Evolutionary conservation across 2,797 vertebrate species (phyloP).

Genomic region (Diplodus puntazzo): DNA sequence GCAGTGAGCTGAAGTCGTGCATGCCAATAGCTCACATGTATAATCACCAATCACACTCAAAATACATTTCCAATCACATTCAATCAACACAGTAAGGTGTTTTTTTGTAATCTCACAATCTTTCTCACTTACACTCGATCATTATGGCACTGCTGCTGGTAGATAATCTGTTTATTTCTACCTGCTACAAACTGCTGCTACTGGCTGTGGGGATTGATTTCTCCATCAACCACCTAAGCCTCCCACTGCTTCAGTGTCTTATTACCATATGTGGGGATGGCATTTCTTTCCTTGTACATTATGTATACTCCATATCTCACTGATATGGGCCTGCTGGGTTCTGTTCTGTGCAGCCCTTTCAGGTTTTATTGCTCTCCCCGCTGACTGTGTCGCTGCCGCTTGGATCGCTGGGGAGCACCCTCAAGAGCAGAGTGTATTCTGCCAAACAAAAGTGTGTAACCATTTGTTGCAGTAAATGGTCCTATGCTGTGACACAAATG

Average conservation of each 20-base stretch:
- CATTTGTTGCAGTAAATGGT: constrained; percentile 73
- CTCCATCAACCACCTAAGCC: constrained; percentile 40
- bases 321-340: constrained; percentile 57
- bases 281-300: constrained; percentile 45
- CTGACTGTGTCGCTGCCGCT: constrained; percentile 44
- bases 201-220: constrained; percentile 46
- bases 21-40: constrained; percentile 46
- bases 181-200: constrained; percentile 46
- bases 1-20: constrained; percentile 23
- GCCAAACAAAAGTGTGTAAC: constrained; percentile 59
- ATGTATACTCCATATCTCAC: constrained; percentile 54
- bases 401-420: constrained; percentile 60
- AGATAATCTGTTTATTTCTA: constrained; percentile 62
- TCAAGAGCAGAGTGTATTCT: constrained; percentile 62
- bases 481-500: constrained; percentile 70
- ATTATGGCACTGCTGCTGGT: constrained; percentile 20
- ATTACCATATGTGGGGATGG: constrained; percentile 46
- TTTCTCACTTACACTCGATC: constrained; percentile 36
- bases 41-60: constrained; percentile 44
- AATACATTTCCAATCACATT: constrained; percentile 47
- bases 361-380: constrained; percentile 61
- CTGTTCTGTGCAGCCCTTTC: constrained; percentile 41
- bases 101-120: constrained; percentile 30
- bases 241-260: constrained; percentile 49
- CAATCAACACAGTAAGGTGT: constrained; percentile 41